Conservation (phyloP, 2,113 vertebrate species). For the Beaufortia kweichowensis region DNA sequence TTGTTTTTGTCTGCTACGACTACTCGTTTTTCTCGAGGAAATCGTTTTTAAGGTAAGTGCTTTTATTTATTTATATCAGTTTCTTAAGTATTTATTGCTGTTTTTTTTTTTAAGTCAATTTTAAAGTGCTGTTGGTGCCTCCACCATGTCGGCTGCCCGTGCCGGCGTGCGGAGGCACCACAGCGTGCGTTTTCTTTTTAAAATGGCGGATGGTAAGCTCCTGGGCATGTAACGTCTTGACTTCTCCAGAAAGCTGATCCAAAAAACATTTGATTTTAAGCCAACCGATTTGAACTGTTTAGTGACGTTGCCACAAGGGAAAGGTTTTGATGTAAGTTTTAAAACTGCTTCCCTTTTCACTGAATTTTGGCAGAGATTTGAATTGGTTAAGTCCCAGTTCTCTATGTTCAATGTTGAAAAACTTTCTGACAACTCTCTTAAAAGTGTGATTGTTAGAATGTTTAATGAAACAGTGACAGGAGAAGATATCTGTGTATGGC, state of each 20-base stretch:
- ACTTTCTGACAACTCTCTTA: neutral
- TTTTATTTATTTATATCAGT: too few relatives aligned
- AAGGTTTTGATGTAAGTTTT: constrained; percentile 25
- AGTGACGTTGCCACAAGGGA: neutral
- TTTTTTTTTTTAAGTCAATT: too few relatives aligned
- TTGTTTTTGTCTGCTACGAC: too few relatives aligned
- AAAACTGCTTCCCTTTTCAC: neutral
- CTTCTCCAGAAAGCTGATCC: neutral
- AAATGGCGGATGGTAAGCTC: neutral
- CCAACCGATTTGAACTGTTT: neutral
- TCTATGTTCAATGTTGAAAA: constrained; percentile 14
- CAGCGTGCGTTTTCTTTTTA: too few relatives aligned
- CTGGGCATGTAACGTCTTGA: too few relatives aligned
- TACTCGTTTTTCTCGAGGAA: too few relatives aligned
- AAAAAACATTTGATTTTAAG: accelerated
- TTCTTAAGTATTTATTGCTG: too few relatives aligned
- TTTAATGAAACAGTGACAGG: constrained; percentile 29
- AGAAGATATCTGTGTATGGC: neutral
- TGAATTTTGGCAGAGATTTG: neutral
- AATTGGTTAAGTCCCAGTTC: neutral
- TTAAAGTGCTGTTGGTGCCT: constrained; percentile 1
- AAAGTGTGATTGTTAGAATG: neutral
- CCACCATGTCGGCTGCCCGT: constrained; percentile 22
- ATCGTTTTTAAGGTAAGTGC: too few relatives aligned
- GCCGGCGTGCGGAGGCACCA: neutral